phyloP scores from a whole-genome alignment of 2,113 vertebrate genomes.

The Greenwoodochromis staneri region DNA sequence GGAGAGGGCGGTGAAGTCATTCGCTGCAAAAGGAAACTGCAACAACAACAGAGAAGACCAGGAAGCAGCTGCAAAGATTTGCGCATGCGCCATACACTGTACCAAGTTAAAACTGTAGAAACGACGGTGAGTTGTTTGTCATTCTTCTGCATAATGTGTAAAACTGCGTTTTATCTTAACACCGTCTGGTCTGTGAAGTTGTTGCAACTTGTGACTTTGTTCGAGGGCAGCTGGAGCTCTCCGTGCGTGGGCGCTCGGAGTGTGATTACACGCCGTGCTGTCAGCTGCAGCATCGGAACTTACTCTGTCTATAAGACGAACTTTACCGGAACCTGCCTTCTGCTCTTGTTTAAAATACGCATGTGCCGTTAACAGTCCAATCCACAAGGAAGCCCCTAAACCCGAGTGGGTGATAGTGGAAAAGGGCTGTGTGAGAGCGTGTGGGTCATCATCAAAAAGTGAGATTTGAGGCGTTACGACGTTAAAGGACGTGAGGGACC shows the following conservation, averaged over 20 bases:
- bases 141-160: background rate
- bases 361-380: background rate
- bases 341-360: background rate
- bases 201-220: background rate
- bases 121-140: background rate
- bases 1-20: background rate
- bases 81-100: background rate
- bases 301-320: background rate
- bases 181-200: background rate
- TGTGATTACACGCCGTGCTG: background rate
- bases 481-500: background rate
- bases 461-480: background rate
- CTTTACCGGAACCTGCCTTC: background rate
- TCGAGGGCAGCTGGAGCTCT: background rate
- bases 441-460: background rate
- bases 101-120: background rate
- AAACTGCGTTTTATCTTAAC: fast-evolving
- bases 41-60: background rate
- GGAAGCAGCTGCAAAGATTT: background rate
- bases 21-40: background rate
- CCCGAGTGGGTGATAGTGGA: background rate
- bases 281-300: background rate
- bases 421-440: background rate
- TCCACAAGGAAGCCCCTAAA: background rate
- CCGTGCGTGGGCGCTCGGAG: background rate